Evolutionary conservation across 1,140 invertebrate species (phyloP), one percentile per base, ranked within the genome.

Genomic region (Aphidius ervi): DNA sequence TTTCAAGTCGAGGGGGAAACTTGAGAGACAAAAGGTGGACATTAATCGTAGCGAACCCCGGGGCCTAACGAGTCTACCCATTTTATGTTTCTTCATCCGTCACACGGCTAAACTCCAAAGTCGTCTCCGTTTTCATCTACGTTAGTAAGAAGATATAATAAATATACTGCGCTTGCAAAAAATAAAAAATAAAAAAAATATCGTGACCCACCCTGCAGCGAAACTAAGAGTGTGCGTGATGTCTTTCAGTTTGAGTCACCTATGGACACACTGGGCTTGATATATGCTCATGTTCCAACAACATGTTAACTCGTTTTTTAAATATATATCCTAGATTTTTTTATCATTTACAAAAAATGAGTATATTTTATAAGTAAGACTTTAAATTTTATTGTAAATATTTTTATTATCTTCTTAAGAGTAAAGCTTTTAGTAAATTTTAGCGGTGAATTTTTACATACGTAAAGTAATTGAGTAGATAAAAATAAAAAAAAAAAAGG

Each of bases 401-500:
- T 43, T 8, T 3, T 10, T 16, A 1, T 4, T 43, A 43, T 48
- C 6, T 10, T 54, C 1, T 42, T 39, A 55, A 49, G 53, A 61
- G 37, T 65, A 68, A 72, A 71, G 62, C 74, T 71, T 68, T 76
- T 74, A 74, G 68, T 66, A 68, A 68, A 69, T 69, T 73, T 75
- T 71, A 74, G 68, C 67, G 75, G 75, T 71, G 67, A 31, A 31
- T 31, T 75, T 76, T 75, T 74, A 74, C 74, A 68, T 39, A 42
- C n/a, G 69, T 72, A 70, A 71, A 71, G 71, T 70, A 70, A 72
- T 66, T 65, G 66, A 70, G 62, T 57, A 43, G 58, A 56, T 54
- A 50, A 53, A 63, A 53, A 57, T 58, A 56, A 56, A 54, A 31
- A 41, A 48, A 20, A 63, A 62, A 54, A 10, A n/a, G n/a, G n/a